Evolutionary conservation across 1,140 invertebrate genomes (phyloP), one percentile per base, ranked within the genome.

Genomic region (Augochlora pura): DNA sequence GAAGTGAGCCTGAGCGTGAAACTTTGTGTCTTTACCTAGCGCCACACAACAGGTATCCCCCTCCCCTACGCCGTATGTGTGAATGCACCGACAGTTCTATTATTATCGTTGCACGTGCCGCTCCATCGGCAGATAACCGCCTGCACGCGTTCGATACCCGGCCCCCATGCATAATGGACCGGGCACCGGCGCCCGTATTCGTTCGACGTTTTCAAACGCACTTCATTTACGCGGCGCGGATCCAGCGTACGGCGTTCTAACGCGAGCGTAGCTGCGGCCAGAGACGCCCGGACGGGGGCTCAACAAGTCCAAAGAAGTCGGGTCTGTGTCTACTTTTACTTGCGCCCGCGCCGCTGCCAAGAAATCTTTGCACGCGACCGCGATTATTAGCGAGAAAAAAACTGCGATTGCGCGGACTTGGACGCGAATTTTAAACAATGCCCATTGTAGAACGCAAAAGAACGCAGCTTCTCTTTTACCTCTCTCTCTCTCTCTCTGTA

Each of bases 71-170:
- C n/a, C 49, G 27, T 60, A 75, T 70, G 57, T 77, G 80, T 77
- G 80, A 81, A 81, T 71, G 80, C 75, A 66, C 80, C 59, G 62
- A 81, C 59, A 77, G 74, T 81, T 77, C 80, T 77, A 81, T 81
- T 77, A 81, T 81, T 81, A 81, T 77, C 80, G 67, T 52, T 57
- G 67, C 80, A 81, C 80, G 80, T 81, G 80, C 80, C 75, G 67
- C 39, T 77, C 64, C 77, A 81, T 77, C 79, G 66, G 66, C 65
- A 77, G 74, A 81, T 81, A 81, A 81, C 74, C 74, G 66, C 49
- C 54, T 57, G 64, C 67, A 77, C 49, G 64, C 52, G 79, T 69
- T 77, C 74, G 79, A 69, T 77, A 77, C 60, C 38, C 57, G 65
- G 49, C 66, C n/a, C 23, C 23, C 66, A n/a, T 54, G 62, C 49